Percentiles rank a stretch among this genome's conserved stretches.
Evolutionary conservation across 2,113 vertebrate species (phyloP).

Genomic region (Rhinogobius similis): DNA sequence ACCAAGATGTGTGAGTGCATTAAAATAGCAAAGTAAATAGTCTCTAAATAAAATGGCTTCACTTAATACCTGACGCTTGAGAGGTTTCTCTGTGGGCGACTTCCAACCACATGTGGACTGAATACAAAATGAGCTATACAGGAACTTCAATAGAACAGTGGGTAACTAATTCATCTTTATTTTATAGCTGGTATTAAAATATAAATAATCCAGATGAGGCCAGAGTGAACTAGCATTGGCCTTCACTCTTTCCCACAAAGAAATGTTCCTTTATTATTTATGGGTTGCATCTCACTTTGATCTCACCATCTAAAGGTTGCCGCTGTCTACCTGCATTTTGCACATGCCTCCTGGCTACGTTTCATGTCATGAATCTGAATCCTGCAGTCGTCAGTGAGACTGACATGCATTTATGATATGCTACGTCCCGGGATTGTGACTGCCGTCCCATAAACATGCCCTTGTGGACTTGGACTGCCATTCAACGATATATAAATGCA

Average conservation of each 20-base stretch:
- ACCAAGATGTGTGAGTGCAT: neutral
- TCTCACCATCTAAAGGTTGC: slow-evolving; percentile 12
- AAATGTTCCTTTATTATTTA: slow-evolving; percentile 16
- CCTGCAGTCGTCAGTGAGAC: slow-evolving; percentile 12
- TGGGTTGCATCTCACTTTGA: slow-evolving; percentile 28
- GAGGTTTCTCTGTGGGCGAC: slow-evolving; percentile 5
- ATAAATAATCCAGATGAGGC: slow-evolving; percentile 44
- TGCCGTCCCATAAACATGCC: neutral
- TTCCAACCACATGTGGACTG: neutral
- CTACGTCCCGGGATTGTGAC: neutral
- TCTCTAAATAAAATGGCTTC: neutral
- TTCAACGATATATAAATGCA: neutral
- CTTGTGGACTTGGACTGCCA: neutral
- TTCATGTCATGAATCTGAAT: slow-evolving; percentile 30
- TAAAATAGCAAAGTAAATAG: slow-evolving; percentile 1
- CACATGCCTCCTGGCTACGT: slow-evolving; percentile 3
- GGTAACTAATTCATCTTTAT: slow-evolving; percentile 37
- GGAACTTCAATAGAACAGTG: slow-evolving; percentile 4
- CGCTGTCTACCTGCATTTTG: slow-evolving; percentile 5
- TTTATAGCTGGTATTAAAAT: slow-evolving; percentile 35
- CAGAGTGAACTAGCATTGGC: slow-evolving; percentile 12
- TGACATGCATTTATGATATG: neutral
- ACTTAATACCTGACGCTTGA: neutral
- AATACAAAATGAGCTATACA: slow-evolving; percentile 19
- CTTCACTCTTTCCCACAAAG: neutral